Evolutionary conservation across 2,888 invertebrate species (phyloP), one percentile per base, ranked within the genome.

Genomic region (Leucophora obtusa): DNA sequence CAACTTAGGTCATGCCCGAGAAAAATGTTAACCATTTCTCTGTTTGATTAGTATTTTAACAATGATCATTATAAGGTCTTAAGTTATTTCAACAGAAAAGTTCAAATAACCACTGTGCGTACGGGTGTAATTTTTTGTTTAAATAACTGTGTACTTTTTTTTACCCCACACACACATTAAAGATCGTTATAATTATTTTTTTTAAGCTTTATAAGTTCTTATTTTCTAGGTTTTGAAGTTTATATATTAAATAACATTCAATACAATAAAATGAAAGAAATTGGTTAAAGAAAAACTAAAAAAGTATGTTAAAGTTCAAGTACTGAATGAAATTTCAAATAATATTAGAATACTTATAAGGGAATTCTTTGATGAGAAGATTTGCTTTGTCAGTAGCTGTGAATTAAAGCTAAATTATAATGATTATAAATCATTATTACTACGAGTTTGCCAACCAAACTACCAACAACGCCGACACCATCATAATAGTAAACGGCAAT

Each of bases 401-500:
- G 69, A 81, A 69, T 77, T 73, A 65, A 70, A 73, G 81, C 58
- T 66, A 73, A 73, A 56, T 69, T 70, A 73, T 76, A 81, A 77
- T 77, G 81, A 81, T 81, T 81, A 81, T 77, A 59, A 81, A 81
- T 77, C 70, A 81, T 69, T 62, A 72, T 60, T 53, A 4, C 43
- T 14, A 33, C 9, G 28, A 21, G 54, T 24, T 50, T 18, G 51
- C 24, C 50, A 62, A 21, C n/a, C n/a, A n/a, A n/a, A n/a, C n/a
- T n/a, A 50, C 50, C 50, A 47, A 38, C 59, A 59, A n/a, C 60
- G 47, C 28, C 62, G n/a, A 9, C 62, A 43, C 43, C 24, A 43
- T 1, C 54, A 38, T n/a, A n/a, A 56, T 43, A 14, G 18, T 62
- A 14, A 47, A 11, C 43, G n/a, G 43, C 6, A 43, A 28, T 7